Evolutionary conservation across 2,888 invertebrate species (phyloP), one percentile per base, ranked within the genome.

Genomic region (Lasioglossum leucozonium): DNA sequence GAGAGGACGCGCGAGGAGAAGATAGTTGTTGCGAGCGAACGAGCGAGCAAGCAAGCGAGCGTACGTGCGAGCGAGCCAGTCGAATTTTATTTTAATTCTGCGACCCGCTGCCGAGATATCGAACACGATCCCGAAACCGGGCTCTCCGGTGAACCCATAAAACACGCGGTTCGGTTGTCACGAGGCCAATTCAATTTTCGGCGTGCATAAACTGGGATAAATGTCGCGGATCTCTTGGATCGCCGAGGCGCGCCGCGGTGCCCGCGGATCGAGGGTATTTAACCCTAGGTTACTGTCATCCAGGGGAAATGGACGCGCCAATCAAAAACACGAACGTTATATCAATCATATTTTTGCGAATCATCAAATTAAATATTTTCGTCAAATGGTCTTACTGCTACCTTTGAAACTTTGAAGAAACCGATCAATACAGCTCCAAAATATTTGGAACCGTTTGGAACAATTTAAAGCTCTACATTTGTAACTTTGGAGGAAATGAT

Each of bases 181-280:
- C 82, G 47, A 30, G 69, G 83, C 77, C 82, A 84, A 82, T 77
- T 84, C 77, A 40, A 77, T 82, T 82, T 69, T 82, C 74, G 58
- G 34, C 42, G 34, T 26, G 47, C 58, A 58, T 62, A 62, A 77
- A 47, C 30, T 42, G 16, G 62, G 16, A 47, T 30, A 72, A 71
- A 37, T 47, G 34, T 34, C 22, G 26, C 58, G 73, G 34, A n/a
- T 30, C 55, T 82, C 55, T 81, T 65, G 71, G 65, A 51, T 30
- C 81, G 34, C 10, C 30, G 71, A 65, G 42, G 34, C 65, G 2
- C 30, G 26, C 30, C 22, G 18, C 11, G 71, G 62, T 40, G 26
- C 26, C 47, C 37, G 34, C 47, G 22, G 34, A 77, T 65, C 30
- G 8, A 40, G 16, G 58, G 40, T 40, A 77, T n/a, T 26, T n/a